A percentile compares a stretch with the other conserved stretches of the same genome.
These are phyloP conservation scores for Diloba caeruleocephala DNA, from an alignment of 2,888 invertebrate genomes.

Conservation along the genomic window DNA sequence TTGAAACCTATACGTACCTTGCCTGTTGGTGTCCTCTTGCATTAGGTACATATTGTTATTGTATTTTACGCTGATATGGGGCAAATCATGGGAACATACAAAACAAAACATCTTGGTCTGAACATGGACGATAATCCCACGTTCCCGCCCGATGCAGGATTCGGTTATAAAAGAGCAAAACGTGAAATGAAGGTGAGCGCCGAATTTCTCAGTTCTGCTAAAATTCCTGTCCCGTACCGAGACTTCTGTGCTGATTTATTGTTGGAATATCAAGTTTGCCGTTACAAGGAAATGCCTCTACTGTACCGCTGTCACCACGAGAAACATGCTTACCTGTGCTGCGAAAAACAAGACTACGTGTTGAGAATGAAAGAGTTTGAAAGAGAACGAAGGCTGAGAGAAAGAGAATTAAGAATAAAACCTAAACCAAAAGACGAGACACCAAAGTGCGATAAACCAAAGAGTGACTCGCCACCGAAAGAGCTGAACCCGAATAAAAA, in stretches of 20 bases:
- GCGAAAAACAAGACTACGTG: slow-evolving; percentile 94
- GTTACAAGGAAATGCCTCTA: slow-evolving; percentile 91
- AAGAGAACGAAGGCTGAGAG: slow-evolving; percentile 74
- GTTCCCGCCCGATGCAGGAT: slow-evolving; percentile 92
- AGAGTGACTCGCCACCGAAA: too few species aligned
- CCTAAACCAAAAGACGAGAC: neutral
- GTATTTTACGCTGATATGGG: slow-evolving; percentile 63
- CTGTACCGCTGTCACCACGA: slow-evolving; percentile 91
- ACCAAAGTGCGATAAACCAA: neutral
- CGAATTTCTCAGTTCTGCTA: slow-evolving; percentile 93
- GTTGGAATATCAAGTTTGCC: slow-evolving; percentile 91
- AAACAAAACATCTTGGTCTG: slow-evolving; percentile 60
- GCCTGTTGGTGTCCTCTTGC: too few species aligned
- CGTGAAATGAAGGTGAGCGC: slow-evolving; percentile 92
- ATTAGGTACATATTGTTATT: neutral
- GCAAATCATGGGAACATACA: slow-evolving; percentile 65
- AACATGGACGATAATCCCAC: slow-evolving; percentile 86
- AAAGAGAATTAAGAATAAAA: slow-evolving; percentile 69
- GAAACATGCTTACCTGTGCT: slow-evolving; percentile 92
- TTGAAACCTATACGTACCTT: slow-evolving; percentile 4
- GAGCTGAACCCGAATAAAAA: too few species aligned
- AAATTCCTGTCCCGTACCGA: slow-evolving; percentile 90
- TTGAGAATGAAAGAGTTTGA: slow-evolving; percentile 81
- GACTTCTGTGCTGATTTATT: slow-evolving; percentile 95
- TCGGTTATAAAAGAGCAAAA: slow-evolving; percentile 90